Evolutionary conservation across 92 coral and sea anemone species (phyloP), one percentile per base, ranked within the genome.

Genomic region (Porites divaricata): DNA sequence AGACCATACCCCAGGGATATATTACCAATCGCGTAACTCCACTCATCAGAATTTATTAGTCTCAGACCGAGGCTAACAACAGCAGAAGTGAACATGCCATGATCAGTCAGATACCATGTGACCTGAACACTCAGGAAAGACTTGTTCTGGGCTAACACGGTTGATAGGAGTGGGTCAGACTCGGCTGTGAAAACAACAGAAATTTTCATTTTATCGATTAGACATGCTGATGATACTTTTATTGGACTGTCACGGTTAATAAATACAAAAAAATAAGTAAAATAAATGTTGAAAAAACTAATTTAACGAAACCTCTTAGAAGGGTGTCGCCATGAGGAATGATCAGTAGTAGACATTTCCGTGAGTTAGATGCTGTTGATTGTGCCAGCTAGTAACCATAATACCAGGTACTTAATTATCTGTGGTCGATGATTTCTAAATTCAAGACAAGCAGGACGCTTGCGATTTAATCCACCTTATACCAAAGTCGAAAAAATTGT

Each of bases 101-200:
- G 90, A 41, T 72, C 81, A 15, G 89, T 88, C 49, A 94, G 81
- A 70, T 62, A 76, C 98, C 98, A 94, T 28, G 85, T 70, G 45
- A 94, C 28, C 77, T 70, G 84, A 7, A 90, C 87, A 2, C 88
- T 77, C 62, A 58, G 86, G 19, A 86, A 86, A 59, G 81, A 83
- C 56, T 86, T 86, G 79, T 94, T 94, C 62, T 87, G 85, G 50
- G 93, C 95, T 76, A 74, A 81, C 15, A 94, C 89, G 61, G 86
- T 87, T 6, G 84, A 83, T 56, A 89, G 88, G 69, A 83, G 17
- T 9, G 91, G 83, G 61, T 90, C 74, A 62, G 67, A 53, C 20
- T 78, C 78, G 25, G 56, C 90, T 76, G 84, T 20, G 50, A 76
- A 85, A 15, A 28, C n/a, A 70, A 19, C 52, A n/a, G n/a, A 63